Percentiles rank a stretch among this genome's conserved stretches.
Evolutionary conservation across 2,888 invertebrate species (phyloP).

Genomic region (Ectropis crepuscularia): DNA sequence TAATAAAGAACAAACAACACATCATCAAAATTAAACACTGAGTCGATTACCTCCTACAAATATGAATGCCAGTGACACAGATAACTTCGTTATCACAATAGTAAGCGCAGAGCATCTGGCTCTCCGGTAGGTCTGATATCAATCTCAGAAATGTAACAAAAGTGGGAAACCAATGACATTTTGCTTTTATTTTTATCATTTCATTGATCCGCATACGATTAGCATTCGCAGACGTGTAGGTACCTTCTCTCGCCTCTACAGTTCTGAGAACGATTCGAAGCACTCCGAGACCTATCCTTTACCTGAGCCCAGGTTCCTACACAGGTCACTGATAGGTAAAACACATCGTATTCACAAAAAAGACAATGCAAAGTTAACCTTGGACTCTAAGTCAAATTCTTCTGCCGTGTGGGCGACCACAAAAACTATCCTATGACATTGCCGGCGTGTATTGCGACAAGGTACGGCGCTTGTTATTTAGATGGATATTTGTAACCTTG

Average conservation of each 20-base stretch:
- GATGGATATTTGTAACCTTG: conserved; percentile 62
- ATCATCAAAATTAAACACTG: too few relatives aligned
- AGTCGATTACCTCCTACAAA: too few relatives aligned
- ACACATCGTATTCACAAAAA: conserved; percentile 63
- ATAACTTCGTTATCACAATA: too few relatives aligned
- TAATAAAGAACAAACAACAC: too few relatives aligned
- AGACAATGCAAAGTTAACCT: conserved; percentile 78
- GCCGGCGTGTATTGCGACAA: conserved; percentile 57
- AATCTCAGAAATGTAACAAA: too few relatives aligned
- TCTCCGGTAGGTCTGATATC: too few relatives aligned
- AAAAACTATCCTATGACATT: conserved; percentile 84
- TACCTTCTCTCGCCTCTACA: conserved; percentile 1
- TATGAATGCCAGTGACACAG: too few relatives aligned
- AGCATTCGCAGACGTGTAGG: conserved; percentile 1
- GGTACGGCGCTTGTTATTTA: conserved; percentile 54
- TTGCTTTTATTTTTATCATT: too few relatives aligned
- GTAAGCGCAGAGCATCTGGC: too few relatives aligned
- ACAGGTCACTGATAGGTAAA: conserved; percentile 64
- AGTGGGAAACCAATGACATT: too few relatives aligned
- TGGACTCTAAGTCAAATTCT: conserved; percentile 81
- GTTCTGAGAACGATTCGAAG: conserved; percentile 24
- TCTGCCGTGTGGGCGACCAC: conserved; percentile 77
- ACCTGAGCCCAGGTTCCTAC: conserved; percentile 48
- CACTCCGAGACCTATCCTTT: conserved; percentile 39
- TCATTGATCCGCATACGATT: not conserved